Percentiles rank a stretch among this genome's conserved stretches.
These are phyloP conservation scores for Drosophila borborema DNA, from an alignment of 2,888 invertebrate genomes.

Conservation along the genomic window DNA sequence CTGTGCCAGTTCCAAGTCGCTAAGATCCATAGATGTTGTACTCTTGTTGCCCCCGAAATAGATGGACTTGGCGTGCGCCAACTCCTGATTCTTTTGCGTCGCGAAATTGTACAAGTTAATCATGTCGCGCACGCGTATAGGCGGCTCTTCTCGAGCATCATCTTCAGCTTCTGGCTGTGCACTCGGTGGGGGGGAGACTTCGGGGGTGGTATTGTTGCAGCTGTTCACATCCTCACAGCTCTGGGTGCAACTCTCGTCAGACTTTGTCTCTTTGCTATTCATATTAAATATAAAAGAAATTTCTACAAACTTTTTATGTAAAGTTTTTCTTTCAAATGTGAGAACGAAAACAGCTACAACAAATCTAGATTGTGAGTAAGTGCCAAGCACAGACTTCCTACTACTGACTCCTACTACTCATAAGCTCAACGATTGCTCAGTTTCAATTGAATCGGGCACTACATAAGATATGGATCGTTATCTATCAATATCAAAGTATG, in stretches of 20 bases:
- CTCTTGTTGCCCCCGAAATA: slow-evolving; percentile 63
- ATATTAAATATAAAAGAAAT: slow-evolving; percentile 39
- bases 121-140: slow-evolving; percentile 82
- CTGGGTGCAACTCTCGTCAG: slow-evolving; percentile 20
- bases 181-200: slow-evolving; percentile 27
- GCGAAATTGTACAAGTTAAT: slow-evolving; percentile 80
- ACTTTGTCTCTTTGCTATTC: slow-evolving; percentile 36
- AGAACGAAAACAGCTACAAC: slow-evolving; percentile 43
- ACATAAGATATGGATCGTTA: not conserved
- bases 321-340: slow-evolving; percentile 42
- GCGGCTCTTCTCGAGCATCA: slow-evolving; percentile 39
- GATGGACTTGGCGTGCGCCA: slow-evolving; percentile 71
- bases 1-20: slow-evolving; percentile 16
- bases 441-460: slow-evolving; percentile 1
- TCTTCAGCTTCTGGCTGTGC: not conserved
- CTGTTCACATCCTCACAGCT: slow-evolving; percentile 53
- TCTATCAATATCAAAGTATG: not conserved
- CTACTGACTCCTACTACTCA: slow-evolving; percentile 3
- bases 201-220: slow-evolving; percentile 57
- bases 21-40: slow-evolving; percentile 6
- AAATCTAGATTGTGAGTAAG: slow-evolving; percentile 40
- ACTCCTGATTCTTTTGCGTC: slow-evolving; percentile 66
- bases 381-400: slow-evolving; percentile 2
- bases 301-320: slow-evolving; percentile 29
- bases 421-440: slow-evolving; percentile 36